Evolutionary conservation across 2,113 vertebrate species (phyloP), one percentile per base, ranked within the genome.

Genomic region (Orthonyx spaldingii): DNA sequence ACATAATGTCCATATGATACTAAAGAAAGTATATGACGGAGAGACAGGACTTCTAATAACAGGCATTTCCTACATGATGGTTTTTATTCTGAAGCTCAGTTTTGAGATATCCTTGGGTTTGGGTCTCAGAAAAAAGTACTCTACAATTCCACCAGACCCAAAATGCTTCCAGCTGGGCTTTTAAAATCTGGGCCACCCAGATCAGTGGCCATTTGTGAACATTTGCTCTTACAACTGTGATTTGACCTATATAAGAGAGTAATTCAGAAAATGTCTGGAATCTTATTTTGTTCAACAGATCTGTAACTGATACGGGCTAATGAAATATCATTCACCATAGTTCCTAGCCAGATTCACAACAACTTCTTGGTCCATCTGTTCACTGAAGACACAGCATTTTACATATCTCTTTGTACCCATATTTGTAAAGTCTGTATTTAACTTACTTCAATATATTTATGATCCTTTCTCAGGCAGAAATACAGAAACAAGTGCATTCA

Each of bases 291-390:
- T 86, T 93, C 91, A 96, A 94, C 93, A 96, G 93, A 93, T 95
- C 95, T 94, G 94, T 93, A 96, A 91, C 89, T 96, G 94, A 95
- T 96, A 94, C 32, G 71, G 94, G 90, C 95, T 96, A 97, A 94
- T 96, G 95, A 96, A 96, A 94, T 94, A 96, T 89, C 95, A 95
- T 96, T 96, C 90, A 97, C 93, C 70, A 94, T 88, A 96, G 87
- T 96, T 96, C 82, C 90, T 96, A 96, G 93, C 90, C 95, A 95
- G 92, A 97, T 96, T 96, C 87, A 96, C 95, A 97, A 95, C 94
- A 97, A 96, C 94, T 96, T 93, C 93, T 92, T 96, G 85, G 92
- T 96, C 96, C 95, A 97, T 97, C 95, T 96, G 94, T 96, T 96
- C 96, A 81, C 94, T 90, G 79, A 96, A 96, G 94, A 96, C 86